These are phyloP conservation scores for Leptarthrus brevirostris DNA, from an alignment of 2,888 invertebrate species.

Conservation along the genomic window DNA sequence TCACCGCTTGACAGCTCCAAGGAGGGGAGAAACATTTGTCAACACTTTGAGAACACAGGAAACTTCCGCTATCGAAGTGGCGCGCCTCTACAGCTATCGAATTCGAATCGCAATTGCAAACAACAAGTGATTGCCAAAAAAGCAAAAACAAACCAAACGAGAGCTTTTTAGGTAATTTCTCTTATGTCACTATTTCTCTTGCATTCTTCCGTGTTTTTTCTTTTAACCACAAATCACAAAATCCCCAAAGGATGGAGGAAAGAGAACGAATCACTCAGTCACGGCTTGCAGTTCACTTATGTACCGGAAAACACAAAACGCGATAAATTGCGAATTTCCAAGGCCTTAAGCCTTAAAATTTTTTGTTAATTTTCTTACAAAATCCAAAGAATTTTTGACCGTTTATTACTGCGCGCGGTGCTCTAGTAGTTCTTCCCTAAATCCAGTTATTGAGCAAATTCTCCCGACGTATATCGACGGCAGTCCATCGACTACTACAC, in stretches of 20 bases:
- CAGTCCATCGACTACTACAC: conserved; percentile 54
- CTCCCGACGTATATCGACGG: conserved; percentile 51
- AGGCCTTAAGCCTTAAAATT: background rate
- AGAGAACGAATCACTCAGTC: conserved; percentile 27
- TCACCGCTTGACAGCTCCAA: background rate
- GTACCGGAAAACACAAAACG: background rate
- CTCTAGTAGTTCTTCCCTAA: conserved; percentile 34
- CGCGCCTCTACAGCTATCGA: background rate
- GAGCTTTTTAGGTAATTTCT: background rate
- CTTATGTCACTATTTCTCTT: conserved; percentile 6
- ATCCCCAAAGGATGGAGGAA: conserved; percentile 4
- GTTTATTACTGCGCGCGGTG: conserved; percentile 44
- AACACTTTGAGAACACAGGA: conserved; percentile 5
- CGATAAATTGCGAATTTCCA: background rate
- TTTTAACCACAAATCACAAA: background rate
- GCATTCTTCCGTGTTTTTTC: background rate
- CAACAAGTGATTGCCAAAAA: conserved; percentile 35
- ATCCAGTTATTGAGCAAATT: conserved; percentile 2
- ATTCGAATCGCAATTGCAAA: conserved; percentile 11
- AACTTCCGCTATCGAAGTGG: conserved; percentile 19
- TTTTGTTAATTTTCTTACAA: conserved; percentile 1
- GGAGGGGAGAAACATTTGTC: no score
- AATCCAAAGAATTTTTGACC: conserved; percentile 1
- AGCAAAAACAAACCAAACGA: background rate
- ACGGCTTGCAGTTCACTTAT: conserved; percentile 9